These are phyloP conservation scores for Thaumetopoea pityocampa DNA, from an alignment of 1,140 invertebrate genomes.

Conservation along the genomic window DNA sequence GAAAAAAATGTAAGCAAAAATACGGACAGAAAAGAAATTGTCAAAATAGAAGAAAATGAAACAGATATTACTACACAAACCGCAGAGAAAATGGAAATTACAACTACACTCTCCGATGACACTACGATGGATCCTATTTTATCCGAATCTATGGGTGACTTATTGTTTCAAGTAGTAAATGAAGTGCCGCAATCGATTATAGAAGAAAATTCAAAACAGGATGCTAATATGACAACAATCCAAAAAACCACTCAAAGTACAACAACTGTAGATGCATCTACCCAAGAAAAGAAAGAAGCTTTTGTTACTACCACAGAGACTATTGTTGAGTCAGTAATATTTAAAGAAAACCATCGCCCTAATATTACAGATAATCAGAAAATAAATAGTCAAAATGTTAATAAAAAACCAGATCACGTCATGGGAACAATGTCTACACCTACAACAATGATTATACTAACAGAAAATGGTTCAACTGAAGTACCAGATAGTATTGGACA, in stretches of 20 bases:
- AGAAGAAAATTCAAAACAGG: slow-evolving; percentile 15
- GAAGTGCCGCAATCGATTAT: slow-evolving; percentile 25
- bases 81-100: slow-evolving; percentile 12
- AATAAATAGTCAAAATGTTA: too few relatives aligned
- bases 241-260: slow-evolving; percentile 10
- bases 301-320: not conserved
- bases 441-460: too few relatives aligned
- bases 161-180: slow-evolving; percentile 59
- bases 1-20: slow-evolving; percentile 11
- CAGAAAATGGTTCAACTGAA: too few relatives aligned
- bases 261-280: too few relatives aligned
- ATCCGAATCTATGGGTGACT: slow-evolving; percentile 62
- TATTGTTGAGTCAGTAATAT: too few relatives aligned
- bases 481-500: too few relatives aligned
- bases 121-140: slow-evolving; percentile 55
- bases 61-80: slow-evolving; percentile 5
- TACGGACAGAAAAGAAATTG: slow-evolving; percentile 5
- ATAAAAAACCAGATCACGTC: too few relatives aligned
- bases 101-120: slow-evolving; percentile 21
- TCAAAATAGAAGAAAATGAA: slow-evolving; percentile 6
- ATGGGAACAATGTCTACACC: too few relatives aligned
- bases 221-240: slow-evolving; percentile 1
- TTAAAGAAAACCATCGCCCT: too few relatives aligned
- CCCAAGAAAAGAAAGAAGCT: too few relatives aligned
- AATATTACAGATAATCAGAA: too few relatives aligned